Base-by-base conservation (phyloP, 2,113 vertebrate species). In the Odontesthes bonariensis region DNA sequence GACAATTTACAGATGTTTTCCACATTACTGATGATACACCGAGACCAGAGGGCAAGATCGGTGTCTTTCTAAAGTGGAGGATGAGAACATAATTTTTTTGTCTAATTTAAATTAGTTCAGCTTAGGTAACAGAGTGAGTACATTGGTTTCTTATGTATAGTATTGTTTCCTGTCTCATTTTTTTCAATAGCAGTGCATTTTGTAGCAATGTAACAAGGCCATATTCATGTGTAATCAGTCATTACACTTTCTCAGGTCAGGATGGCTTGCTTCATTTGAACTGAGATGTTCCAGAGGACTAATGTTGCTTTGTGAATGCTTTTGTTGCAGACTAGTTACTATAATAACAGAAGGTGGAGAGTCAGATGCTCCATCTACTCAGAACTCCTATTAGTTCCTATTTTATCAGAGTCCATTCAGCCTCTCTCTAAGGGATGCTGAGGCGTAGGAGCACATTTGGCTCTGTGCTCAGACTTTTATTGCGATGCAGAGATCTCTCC, bases 401-500 rank as follows among this genome's bases (percentile, higher is more conserved):
- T 89, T 90, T 88, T 85, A 84, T 83, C 83, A 76, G 73, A 85
- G 87, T 83, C 84, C 74, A 85, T 87, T 87, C 85, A 86, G 84
- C 69, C 69, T 55, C 69, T 84, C 86, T 90, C 85, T 62, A 63
- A 87, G 80, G 85, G 75, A 87, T 81, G 77, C 79, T 6, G 51
- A 63, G 67, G 75, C 61, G 59, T 82, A 86, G 85, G 86, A 88
- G 79, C 83, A 84, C 77, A 79, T 89, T 91, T 86, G 81, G 83
- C 87, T 84, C 61, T 63, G 77, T 75, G 69, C 79, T 84, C 61
- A 69, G 78, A 89, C 84, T 90, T 83, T 89, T 85, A 88, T 89
- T 88, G 83, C 71, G 42, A 88, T 89, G 78, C 79, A 79, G 79
- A 87, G 77, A 86, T 90, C 81, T 89, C 75, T 69, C 47, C 40